Evolutionary conservation across 2,113 vertebrate species (phyloP).

Genomic region (Brienomyrus longianalis): DNA sequence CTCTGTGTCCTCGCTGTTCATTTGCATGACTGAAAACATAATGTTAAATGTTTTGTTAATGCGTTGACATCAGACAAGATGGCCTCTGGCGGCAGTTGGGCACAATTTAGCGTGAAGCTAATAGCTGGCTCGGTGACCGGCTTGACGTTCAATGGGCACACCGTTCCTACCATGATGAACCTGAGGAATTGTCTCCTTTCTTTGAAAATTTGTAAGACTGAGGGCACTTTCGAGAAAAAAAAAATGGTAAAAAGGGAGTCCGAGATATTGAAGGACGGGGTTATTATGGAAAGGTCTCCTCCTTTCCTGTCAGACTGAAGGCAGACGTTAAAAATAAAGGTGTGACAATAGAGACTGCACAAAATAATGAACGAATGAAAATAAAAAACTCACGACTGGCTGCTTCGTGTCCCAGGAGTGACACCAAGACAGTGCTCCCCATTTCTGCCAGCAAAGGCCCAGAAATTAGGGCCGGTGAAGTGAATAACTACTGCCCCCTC

Average conservation of each 20-base stretch:
- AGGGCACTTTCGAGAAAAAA: background rate
- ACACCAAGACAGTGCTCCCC: background rate
- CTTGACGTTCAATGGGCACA: background rate
- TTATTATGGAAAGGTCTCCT: background rate
- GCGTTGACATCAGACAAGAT: background rate
- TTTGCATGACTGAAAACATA: background rate
- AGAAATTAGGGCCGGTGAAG: background rate
- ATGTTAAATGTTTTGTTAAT: slow-evolving; percentile 1
- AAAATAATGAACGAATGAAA: background rate
- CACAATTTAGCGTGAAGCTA: background rate
- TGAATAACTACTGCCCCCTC: background rate
- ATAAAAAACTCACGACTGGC: background rate
- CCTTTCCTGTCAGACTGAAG: background rate
- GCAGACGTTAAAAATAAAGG: background rate
- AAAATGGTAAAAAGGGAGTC: background rate
- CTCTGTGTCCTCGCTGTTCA: background rate
- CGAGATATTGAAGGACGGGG: background rate
- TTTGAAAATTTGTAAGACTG: background rate
- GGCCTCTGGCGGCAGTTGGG: background rate
- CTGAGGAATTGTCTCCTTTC: background rate
- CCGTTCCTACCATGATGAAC: background rate
- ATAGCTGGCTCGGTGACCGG: background rate
- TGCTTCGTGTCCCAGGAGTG: background rate
- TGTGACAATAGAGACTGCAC: background rate
- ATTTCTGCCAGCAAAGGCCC: background rate